These are phyloP conservation scores for Cheilosia vernalis DNA, from an alignment of 2,888 invertebrate genomes.

Conservation along the genomic window DNA sequence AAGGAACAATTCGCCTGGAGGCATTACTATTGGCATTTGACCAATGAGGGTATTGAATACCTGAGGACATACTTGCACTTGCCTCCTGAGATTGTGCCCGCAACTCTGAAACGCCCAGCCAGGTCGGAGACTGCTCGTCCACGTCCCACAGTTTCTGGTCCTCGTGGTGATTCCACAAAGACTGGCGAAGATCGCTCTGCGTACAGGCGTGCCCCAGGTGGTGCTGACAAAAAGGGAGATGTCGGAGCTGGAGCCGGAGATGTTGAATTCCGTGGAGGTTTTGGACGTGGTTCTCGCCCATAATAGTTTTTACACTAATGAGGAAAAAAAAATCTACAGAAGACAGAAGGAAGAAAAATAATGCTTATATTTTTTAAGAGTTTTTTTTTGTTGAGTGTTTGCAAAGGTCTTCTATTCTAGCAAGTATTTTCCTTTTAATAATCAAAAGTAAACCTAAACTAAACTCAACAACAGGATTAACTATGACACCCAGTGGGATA, in stretches of 20 bases:
- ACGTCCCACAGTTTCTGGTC: constrained; percentile 87
- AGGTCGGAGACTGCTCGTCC: constrained; percentile 94
- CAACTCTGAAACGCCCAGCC: constrained; percentile 96
- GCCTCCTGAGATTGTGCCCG: constrained; percentile 99
- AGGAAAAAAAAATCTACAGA: constrained; percentile 53
- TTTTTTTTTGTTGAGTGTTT: no score
- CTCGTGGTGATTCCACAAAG: constrained; percentile 89
- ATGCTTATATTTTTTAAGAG: no score
- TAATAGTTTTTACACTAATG: constrained; percentile 78
- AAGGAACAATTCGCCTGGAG: constrained; percentile 99
- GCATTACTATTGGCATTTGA: constrained; percentile 99
- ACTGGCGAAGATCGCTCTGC: constrained; percentile 92
- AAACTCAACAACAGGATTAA: no score
- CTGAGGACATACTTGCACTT: constrained; percentile 97
- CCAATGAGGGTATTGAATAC: constrained; percentile 99
- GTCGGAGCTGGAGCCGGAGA: constrained; percentile 97
- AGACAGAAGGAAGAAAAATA: no score
- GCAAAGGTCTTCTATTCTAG: no score
- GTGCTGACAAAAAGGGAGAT: constrained; percentile 96
- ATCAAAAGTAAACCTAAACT: no score
- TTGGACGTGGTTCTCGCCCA: constrained; percentile 88
- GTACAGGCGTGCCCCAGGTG: constrained; percentile 91
- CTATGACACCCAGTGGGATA: no score
- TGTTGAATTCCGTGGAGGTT: constrained; percentile 95
- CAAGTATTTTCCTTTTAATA: no score